Percentiles rank a stretch among this genome's conserved stretches.
phyloP scores from a whole-genome alignment of 2,888 invertebrate genomes.

The Eilema griseolum region DNA sequence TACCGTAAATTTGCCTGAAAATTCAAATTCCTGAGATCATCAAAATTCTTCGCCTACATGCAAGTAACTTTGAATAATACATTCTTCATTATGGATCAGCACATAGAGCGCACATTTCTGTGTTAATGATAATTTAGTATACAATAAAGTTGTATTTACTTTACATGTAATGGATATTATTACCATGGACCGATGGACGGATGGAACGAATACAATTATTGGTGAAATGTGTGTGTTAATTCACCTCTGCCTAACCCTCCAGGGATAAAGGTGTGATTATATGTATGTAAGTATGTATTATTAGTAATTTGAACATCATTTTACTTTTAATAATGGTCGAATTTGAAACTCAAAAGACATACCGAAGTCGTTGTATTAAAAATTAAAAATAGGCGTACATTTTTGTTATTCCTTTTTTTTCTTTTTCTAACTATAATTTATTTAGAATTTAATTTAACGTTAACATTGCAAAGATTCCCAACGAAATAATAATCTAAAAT shows the following conservation, averaged over 20 bases:
- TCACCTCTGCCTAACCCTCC: too few species aligned
- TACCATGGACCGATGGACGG: too few species aligned
- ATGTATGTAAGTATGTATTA: too few species aligned
- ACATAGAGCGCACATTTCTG: constrained; percentile 48
- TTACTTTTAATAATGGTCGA: too few species aligned
- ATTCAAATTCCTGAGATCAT: constrained; percentile 18
- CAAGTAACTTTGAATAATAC: constrained; percentile 51
- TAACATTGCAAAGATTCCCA: neutral
- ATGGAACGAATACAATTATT: too few species aligned
- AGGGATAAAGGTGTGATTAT: too few species aligned
- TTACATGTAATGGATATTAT: neutral
- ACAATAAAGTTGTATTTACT: neutral
- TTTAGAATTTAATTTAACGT: neutral
- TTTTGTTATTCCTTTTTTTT: too few species aligned
- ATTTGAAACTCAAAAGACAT: too few species aligned
- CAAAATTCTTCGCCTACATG: constrained; percentile 25
- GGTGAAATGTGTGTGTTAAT: too few species aligned
- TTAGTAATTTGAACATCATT: too few species aligned
- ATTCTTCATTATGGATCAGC: constrained; percentile 51
- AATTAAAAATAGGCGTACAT: too few species aligned
- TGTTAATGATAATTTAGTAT: constrained; percentile 42
- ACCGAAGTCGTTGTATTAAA: too few species aligned
- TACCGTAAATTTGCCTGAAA: neutral
- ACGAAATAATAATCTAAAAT: neutral
- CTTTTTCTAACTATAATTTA: neutral